Base-by-base conservation (phyloP, 2,113 vertebrate genomes). In the Alectura lathami region DNA sequence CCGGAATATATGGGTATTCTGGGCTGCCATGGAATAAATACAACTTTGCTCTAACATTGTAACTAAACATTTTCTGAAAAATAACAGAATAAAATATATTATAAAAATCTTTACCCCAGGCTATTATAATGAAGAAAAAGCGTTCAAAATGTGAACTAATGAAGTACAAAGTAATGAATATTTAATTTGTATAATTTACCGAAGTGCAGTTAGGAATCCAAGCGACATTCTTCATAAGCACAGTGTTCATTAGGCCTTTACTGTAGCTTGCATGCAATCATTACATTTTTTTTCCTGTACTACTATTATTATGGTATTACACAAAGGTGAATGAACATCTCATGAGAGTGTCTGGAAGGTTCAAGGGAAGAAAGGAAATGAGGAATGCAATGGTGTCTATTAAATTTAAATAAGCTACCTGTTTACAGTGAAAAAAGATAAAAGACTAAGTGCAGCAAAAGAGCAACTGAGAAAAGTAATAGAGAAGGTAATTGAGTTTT, bases 151-250 rank as follows among this genome's bases (percentile, higher is more conserved):
- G 91, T 97, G 97, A 98, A 98, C 97, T 98, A 98, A 98, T 97
- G 97, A 98, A 98, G 97, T 97, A 98, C 92, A 96, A 97, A 97
- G 93, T 98, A 98, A 98, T 98, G 98, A 98, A 98, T 98, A 98
- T 98, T 98, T 98, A 98, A 98, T 98, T 98, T 98, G 97, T 97
- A 97, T 98, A 98, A 98, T 98, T 98, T 98, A 98, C 97, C 47
- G 60, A 98, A 97, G 93, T 97, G 96, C 96, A 96, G 97, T 97
- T 95, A 97, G 94, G 97, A 98, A 98, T 97, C 83, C 96, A 96
- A 97, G 97, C 21, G 29, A 97, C 96, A 98, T 97, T 98, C 95
- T 97, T 98, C 96, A 97, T 94, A 98, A 97, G 97, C 86, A 96
- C 93, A 95, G 47, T 96, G 92, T 97, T 98, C 97, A 98, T 98